phyloP scores from a whole-genome alignment of 2,113 vertebrate genomes.

The Labeo rohita region DNA sequence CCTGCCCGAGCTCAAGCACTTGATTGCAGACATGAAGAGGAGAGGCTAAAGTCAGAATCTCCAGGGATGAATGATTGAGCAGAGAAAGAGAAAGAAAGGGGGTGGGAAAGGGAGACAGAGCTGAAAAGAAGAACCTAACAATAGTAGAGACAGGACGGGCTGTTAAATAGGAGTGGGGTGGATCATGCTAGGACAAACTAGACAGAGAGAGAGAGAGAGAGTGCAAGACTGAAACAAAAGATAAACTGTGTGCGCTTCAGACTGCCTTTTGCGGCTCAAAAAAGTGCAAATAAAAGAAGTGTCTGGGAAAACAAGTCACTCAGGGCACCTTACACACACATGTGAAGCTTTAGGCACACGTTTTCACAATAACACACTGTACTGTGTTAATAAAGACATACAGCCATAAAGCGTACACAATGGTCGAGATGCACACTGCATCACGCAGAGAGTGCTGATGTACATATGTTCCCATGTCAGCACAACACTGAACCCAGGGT shows the following conservation, averaged over 20 bases:
- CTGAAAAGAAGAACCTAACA: constrained; percentile 12
- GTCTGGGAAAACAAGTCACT: constrained; percentile 39
- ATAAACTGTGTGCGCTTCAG: constrained; percentile 20
- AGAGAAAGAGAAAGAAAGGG: constrained; percentile 33
- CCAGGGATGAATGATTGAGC: not conserved
- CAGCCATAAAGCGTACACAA: constrained; percentile 39
- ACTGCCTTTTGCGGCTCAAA: constrained; percentile 31
- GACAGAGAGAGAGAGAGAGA: not conserved
- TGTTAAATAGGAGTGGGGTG: constrained; percentile 35
- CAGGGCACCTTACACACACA: constrained; percentile 15
- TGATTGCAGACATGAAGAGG: constrained; percentile 26
- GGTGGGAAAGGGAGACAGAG: constrained; percentile 28
- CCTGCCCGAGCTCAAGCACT: constrained; percentile 25
- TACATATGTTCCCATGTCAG: constrained; percentile 62
- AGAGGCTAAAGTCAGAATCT: constrained; percentile 30
- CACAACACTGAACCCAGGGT: constrained; percentile 64
- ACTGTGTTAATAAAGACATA: constrained; percentile 49
- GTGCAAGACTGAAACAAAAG: constrained; percentile 26
- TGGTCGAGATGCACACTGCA: constrained; percentile 45
- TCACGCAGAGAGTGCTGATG: constrained; percentile 60
- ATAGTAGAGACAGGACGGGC: not conserved
- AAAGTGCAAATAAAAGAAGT: constrained; percentile 36
- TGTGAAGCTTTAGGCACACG: constrained; percentile 2
- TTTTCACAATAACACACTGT: constrained; percentile 14
- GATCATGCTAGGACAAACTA: constrained; percentile 26